These are phyloP conservation scores for Thermophis baileyi DNA, from an alignment of 2,113 vertebrate species.

Conservation along the genomic window DNA sequence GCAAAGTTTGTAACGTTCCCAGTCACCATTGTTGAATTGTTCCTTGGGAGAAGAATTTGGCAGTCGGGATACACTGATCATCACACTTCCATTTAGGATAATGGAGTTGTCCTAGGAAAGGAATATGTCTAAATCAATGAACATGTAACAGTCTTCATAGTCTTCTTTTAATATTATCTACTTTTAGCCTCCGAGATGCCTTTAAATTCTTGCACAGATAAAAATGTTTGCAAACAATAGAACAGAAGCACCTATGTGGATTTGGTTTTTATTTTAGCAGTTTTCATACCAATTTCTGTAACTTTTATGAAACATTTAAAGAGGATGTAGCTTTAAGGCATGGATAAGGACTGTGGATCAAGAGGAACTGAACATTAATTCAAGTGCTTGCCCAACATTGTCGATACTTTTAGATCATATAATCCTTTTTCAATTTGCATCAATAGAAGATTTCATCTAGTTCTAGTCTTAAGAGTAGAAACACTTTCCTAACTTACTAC, in stretches of 20 bases:
- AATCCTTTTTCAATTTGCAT: neutral
- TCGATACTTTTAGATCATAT: neutral
- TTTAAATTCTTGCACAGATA: neutral
- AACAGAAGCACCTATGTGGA: neutral
- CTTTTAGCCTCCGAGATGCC: neutral
- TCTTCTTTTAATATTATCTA: no score
- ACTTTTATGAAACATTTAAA: neutral
- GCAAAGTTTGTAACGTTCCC: constrained; percentile 94
- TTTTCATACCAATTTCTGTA: neutral
- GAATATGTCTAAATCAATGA: neutral
- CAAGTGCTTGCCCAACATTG: neutral
- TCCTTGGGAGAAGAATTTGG: constrained; percentile 78
- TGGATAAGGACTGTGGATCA: neutral
- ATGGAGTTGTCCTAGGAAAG: constrained; percentile 87
- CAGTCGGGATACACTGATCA: constrained; percentile 84
- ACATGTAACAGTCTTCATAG: neutral
- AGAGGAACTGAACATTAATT: neutral
- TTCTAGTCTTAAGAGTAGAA: neutral
- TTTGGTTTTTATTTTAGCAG: neutral
- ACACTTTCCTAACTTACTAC: neutral
- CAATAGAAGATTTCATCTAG: neutral
- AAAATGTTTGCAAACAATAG: neutral
- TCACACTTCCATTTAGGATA: constrained; percentile 90
- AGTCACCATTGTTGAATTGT: constrained; percentile 71
- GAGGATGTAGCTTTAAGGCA: neutral